Base-by-base conservation (phyloP, 2,113 vertebrate species). In the Podocnemis expansa region DNA sequence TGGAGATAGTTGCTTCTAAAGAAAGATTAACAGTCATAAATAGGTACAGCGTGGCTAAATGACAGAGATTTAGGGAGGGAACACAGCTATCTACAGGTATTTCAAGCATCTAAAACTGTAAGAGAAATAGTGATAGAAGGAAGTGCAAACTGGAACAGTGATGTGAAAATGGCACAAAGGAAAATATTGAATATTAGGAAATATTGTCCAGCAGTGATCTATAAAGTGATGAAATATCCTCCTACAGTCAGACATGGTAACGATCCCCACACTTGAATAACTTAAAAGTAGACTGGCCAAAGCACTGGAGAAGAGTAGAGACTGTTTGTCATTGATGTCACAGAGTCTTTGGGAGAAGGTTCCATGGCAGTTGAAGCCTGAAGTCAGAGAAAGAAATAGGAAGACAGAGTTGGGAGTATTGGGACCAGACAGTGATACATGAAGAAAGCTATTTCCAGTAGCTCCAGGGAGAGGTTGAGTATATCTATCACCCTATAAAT, bases 391-490 rank as follows among this genome's bases (percentile, higher is more conserved):
- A 70, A 63, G 58, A 90, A 45, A 21, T 22, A 43, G 63, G n/a
- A n/a, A 70, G 63, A 43, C 41, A 45, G n/a, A n/a, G 73, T 75
- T 75, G 73, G 41, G 73, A 43, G 11, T 19, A 75, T 11, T 24
- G 12, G 10, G 7, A 25, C 27, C 45, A 80, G 19, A 6, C 8
- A 91, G 78, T 0, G 2, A 55, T 47, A 67, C 38, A 8, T 17
- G 16, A 51, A 87, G 41, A 80, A 90, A 84, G 38, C 1, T 0
- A 0, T 58, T 86, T 70, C 12, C 25, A 45, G 41, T 80, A 24
- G 22, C 7, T 34, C 5, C 1, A 0, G 0, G 2, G 38, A 81
- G 27, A 84, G 21, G 63, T 67, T 43, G 73, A 1, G 0, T 34
- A 55, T 41, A 75, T 13, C 56, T 81, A 19, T 9, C 5, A 51